phyloP scores from a whole-genome alignment of 30 jellyfish, hydroid and myxozoan genomes.

The Pseudorhiza aurosa region DNA sequence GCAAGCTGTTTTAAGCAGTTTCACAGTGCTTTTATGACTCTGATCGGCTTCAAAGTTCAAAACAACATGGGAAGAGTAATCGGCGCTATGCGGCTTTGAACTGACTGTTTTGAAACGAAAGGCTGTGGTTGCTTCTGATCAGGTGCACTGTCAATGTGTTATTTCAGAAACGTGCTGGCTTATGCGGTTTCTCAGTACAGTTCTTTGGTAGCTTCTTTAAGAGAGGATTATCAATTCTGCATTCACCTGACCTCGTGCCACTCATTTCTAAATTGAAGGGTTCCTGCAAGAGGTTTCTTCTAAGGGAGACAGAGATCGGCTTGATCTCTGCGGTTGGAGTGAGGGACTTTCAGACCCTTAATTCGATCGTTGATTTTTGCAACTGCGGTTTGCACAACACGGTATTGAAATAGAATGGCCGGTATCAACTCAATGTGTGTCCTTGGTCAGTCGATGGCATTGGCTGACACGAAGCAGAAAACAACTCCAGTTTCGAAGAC shows the following conservation, averaged over 20 bases:
- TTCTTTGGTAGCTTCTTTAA: not conserved
- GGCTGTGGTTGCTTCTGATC: not conserved
- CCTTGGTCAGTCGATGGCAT: constrained; percentile 9
- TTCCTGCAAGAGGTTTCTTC: not conserved
- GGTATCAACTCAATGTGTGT: constrained; percentile 14
- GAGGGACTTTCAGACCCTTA: not conserved
- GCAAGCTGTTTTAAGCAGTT: not conserved
- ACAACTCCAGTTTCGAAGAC: not conserved
- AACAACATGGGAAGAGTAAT: too few relatives aligned
- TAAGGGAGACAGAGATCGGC: not conserved
- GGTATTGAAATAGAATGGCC: constrained; percentile 20
- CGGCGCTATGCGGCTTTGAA: too few relatives aligned
- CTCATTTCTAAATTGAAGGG: not conserved
- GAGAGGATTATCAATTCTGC: not conserved
- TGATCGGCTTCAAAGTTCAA: too few relatives aligned
- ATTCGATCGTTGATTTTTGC: not conserved
- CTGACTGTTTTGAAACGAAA: not conserved
- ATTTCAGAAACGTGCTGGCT: not conserved
- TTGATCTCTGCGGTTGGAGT: constrained; percentile 4
- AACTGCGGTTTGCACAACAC: not conserved
- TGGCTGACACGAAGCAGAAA: constrained; percentile 9
- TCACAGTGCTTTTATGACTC: too few relatives aligned
- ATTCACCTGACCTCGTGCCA: not conserved
- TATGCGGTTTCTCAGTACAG: not conserved
- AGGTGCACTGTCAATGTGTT: not conserved